These are phyloP conservation scores for Heteractis magnifica DNA, from an alignment of 92 coral and sea anemone genomes.

Conservation along the genomic window DNA sequence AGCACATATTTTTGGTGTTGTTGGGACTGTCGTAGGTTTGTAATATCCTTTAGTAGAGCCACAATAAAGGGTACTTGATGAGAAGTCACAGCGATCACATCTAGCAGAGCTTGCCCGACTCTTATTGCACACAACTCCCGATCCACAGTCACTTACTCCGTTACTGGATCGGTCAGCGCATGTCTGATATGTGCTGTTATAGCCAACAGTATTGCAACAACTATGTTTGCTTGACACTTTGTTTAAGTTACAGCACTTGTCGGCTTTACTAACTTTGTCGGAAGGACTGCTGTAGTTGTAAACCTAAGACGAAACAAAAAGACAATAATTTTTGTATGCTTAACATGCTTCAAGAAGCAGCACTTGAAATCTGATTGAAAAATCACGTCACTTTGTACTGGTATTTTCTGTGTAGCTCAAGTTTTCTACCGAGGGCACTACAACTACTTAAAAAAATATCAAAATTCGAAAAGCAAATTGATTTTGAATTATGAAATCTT, in stretches of 20 bases:
- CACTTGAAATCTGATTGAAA: background rate
- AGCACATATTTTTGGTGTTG: constrained; percentile 70
- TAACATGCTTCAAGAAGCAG: background rate
- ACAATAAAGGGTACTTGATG: constrained; percentile 56
- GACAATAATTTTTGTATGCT: background rate
- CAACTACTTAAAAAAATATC: background rate
- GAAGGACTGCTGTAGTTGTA: constrained; percentile 83
- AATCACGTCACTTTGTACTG: too few relatives aligned
- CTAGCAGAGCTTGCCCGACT: constrained; percentile 55
- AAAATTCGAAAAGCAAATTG: background rate
- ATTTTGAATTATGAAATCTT: too few relatives aligned
- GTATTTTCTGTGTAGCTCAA: too few relatives aligned
- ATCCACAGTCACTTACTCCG: constrained; percentile 78
- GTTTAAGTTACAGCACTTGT: constrained; percentile 76
- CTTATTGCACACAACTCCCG: constrained; percentile 76
- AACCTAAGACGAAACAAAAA: constrained; percentile 48
- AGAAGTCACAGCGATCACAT: constrained; percentile 90
- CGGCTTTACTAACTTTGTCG: constrained; percentile 58
- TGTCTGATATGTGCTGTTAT: constrained; percentile 63
- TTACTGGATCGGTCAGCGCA: constrained; percentile 81
- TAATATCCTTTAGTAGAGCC: constrained; percentile 72
- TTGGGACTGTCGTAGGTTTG: constrained; percentile 65
- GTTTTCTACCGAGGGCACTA: too few relatives aligned
- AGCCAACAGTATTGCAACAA: constrained; percentile 85
- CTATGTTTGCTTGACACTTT: constrained; percentile 55